These are phyloP conservation scores for Nematostella vectensis DNA, from an alignment of 92 coral and sea anemone species.

Conservation along the genomic window DNA sequence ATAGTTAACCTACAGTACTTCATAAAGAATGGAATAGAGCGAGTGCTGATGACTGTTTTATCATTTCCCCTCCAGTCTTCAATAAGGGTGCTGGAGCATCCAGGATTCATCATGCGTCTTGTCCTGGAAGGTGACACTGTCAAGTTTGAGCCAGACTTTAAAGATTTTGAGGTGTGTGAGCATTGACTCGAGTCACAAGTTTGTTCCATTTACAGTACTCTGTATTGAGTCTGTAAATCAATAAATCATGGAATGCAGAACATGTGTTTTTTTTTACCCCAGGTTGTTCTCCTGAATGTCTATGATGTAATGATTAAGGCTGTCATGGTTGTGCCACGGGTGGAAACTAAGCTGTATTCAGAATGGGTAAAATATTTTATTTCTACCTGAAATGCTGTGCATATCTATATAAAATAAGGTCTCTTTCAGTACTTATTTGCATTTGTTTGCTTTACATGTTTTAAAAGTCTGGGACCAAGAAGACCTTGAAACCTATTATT, in stretches of 20 bases:
- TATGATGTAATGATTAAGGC: conserved; percentile 97
- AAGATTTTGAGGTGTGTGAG: conserved; percentile 78
- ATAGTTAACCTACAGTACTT: too few species aligned
- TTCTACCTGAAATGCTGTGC: not conserved
- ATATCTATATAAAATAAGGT: not conserved
- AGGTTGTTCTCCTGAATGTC: conserved; percentile 90
- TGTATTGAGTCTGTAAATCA: too few species aligned
- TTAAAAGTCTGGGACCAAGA: conserved; percentile 69
- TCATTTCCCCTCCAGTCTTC: conserved; percentile 50
- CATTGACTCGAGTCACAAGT: too few species aligned
- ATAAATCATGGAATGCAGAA: not conserved
- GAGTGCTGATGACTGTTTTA: too few species aligned
- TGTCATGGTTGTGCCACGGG: conserved; percentile 95
- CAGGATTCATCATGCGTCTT: conserved; percentile 96
- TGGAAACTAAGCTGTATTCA: conserved; percentile 93
- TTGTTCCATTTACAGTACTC: too few species aligned
- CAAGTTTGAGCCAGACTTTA: conserved; percentile 96
- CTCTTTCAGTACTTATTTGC: too few species aligned
- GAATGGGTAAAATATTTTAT: conserved; percentile 69
- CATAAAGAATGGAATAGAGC: too few species aligned
- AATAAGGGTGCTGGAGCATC: conserved; percentile 82
- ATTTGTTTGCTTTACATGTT: not conserved
- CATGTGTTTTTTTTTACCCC: not conserved
- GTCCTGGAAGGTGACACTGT: conserved; percentile 93
- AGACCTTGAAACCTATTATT: conserved; percentile 85